Percentiles rank a stretch among this genome's conserved stretches.
phyloP scores from a whole-genome alignment of 2,888 invertebrate genomes.

The Oscheius sp. region DNA sequence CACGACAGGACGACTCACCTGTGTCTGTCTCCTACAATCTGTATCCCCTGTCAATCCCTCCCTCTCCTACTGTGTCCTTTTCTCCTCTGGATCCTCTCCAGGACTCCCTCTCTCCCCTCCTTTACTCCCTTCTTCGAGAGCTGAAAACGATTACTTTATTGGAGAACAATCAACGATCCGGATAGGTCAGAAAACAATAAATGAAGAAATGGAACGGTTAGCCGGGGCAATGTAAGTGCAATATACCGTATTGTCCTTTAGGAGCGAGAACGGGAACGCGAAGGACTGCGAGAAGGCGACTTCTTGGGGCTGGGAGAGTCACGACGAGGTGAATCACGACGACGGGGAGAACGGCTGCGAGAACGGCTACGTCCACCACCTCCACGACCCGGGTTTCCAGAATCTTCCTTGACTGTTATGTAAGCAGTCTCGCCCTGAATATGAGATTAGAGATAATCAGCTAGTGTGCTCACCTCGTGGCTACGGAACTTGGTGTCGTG shows the following conservation, averaged over 20 bases:
- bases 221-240: neutral
- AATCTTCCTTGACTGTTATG: slow-evolving; percentile 86
- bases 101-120: slow-evolving; percentile 5
- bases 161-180: neutral
- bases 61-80: neutral
- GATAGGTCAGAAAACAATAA: slow-evolving; percentile 1
- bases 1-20: too few species aligned
- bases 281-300: slow-evolving; percentile 29
- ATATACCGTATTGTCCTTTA: slow-evolving; percentile 12
- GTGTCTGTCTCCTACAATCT: neutral
- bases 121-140: slow-evolving; percentile 15
- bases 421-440: slow-evolving; percentile 92
- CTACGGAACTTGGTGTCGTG: slow-evolving; percentile 97
- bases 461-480: slow-evolving; percentile 89
- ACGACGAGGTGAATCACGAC: slow-evolving; percentile 16
- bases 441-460: neutral
- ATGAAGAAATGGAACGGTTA: neutral
- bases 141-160: slow-evolving; percentile 33
- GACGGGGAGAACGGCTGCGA: slow-evolving; percentile 84
- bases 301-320: slow-evolving; percentile 29
- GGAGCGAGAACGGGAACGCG: slow-evolving; percentile 36
- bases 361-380: slow-evolving; percentile 77
- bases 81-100: slow-evolving; percentile 23
- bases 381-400: slow-evolving; percentile 75
- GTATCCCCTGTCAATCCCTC: neutral